Conservation (phyloP, 53 echinoderm and acorn worm genomes). For the Apostichopus leukothele region DNA sequence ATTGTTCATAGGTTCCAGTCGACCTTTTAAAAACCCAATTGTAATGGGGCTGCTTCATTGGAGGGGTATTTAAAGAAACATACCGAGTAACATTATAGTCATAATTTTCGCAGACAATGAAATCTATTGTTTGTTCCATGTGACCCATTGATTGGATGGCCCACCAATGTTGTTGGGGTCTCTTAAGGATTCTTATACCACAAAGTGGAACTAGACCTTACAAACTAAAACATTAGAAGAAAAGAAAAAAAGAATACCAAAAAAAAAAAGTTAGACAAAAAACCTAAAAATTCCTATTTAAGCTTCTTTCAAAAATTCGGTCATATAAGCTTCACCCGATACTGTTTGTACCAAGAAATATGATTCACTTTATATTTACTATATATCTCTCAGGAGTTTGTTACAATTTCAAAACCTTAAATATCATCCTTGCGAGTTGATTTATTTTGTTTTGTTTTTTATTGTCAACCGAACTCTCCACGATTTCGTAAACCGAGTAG, state of each 20-base stretch:
- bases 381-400: background rate
- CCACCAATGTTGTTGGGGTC: too few species aligned
- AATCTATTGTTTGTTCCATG: too few species aligned
- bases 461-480: background rate
- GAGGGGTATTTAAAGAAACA: too few species aligned
- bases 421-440: background rate
- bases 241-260: background rate
- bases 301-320: too few species aligned
- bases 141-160: too few species aligned
- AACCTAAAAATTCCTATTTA: background rate
- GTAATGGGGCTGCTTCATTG: too few species aligned
- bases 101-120: too few species aligned
- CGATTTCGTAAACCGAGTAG: background rate
- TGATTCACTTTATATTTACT: background rate
- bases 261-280: background rate
- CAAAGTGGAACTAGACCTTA: background rate
- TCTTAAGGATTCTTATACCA: background rate
- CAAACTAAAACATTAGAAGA: background rate
- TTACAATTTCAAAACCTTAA: background rate
- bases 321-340: background rate
- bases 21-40: too few species aligned
- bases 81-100: too few species aligned
- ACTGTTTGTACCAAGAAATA: background rate
- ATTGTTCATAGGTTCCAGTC: too few species aligned
- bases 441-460: background rate